phyloP scores from a whole-genome alignment of 2,888 invertebrate genomes.

The Acronicta alni region DNA sequence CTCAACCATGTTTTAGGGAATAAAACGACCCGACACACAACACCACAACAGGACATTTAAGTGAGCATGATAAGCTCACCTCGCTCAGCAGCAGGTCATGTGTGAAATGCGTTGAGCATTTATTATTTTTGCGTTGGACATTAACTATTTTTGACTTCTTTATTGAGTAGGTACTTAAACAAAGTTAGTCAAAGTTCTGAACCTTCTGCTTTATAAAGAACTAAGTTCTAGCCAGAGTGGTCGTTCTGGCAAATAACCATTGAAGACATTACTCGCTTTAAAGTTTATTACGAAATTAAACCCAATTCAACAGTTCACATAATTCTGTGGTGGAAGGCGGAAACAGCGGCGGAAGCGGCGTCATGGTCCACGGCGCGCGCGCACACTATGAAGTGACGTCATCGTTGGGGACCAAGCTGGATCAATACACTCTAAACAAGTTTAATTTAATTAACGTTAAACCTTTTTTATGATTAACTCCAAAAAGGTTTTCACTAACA shows the following conservation, averaged over 20 bases:
- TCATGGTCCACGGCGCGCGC: constrained; percentile 80
- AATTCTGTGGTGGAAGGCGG: constrained; percentile 83
- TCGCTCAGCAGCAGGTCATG: too few relatives aligned
- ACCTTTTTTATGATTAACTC: neutral
- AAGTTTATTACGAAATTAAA: constrained; percentile 72
- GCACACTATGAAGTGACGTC: constrained; percentile 80
- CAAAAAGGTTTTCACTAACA: neutral
- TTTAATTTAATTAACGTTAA: constrained; percentile 41
- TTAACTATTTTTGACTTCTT: too few relatives aligned
- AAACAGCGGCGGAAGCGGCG: constrained; percentile 84
- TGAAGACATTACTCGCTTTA: constrained; percentile 35
- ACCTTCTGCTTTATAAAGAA: constrained; percentile 45
- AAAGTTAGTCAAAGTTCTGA: constrained; percentile 35
- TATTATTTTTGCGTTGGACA: too few relatives aligned
- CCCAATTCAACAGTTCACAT: constrained; percentile 80
- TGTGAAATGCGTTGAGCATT: too few relatives aligned
- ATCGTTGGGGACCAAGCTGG: constrained; percentile 65
- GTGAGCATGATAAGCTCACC: too few relatives aligned
- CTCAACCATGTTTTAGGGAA: too few relatives aligned
- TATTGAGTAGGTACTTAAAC: too few relatives aligned
- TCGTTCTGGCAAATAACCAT: constrained; percentile 21
- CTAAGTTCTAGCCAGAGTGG: constrained; percentile 19
- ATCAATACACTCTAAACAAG: constrained; percentile 52
- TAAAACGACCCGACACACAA: too few relatives aligned
- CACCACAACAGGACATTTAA: too few relatives aligned